Conservation (phyloP, 2,113 vertebrate genomes). For the Apeltes quadracus region DNA sequence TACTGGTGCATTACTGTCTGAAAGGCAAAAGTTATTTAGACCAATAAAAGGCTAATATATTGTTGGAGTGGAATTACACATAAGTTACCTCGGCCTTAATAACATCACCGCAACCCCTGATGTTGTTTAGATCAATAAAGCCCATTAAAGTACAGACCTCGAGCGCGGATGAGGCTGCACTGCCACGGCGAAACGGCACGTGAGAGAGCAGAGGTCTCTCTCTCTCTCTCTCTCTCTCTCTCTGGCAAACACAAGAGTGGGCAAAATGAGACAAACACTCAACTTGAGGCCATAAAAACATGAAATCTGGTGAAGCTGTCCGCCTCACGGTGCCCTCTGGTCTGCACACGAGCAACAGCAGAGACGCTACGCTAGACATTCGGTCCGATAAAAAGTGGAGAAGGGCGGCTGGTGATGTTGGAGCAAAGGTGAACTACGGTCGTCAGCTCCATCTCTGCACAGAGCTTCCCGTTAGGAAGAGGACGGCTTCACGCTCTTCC, state of each 20-base stretch:
- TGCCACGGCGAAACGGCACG: conserved; percentile 65
- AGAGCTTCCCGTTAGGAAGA: conserved; percentile 55
- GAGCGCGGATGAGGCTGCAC: conserved; percentile 74
- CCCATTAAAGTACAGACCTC: conserved; percentile 83
- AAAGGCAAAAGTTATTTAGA: conserved; percentile 85
- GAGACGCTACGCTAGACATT: conserved; percentile 49
- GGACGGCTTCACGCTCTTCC: conserved; percentile 36
- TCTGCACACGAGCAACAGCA: conserved; percentile 29
- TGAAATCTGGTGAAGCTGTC: conserved; percentile 46
- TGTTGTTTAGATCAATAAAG: conserved; percentile 87
- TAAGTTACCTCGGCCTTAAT: conserved; percentile 84
- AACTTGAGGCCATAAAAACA: conserved; percentile 59
- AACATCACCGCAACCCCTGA: conserved; percentile 82
- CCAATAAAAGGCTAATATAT: conserved; percentile 85
- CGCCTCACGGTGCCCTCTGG: conserved; percentile 33
- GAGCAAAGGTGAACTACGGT: conserved; percentile 23
- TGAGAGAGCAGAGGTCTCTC: conserved; percentile 59
- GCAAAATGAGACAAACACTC: conserved; percentile 52
- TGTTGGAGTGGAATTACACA: conserved; percentile 83
- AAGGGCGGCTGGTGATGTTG: not conserved
- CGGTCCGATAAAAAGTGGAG: conserved; percentile 5
- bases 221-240: conserved; percentile 37
- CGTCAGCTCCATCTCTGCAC: conserved; percentile 44
- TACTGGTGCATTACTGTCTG: conserved; percentile 84
- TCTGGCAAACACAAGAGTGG: conserved; percentile 63